phyloP scores from a whole-genome alignment of 2,888 invertebrate genomes.

The Ectemnius lituratus region DNA sequence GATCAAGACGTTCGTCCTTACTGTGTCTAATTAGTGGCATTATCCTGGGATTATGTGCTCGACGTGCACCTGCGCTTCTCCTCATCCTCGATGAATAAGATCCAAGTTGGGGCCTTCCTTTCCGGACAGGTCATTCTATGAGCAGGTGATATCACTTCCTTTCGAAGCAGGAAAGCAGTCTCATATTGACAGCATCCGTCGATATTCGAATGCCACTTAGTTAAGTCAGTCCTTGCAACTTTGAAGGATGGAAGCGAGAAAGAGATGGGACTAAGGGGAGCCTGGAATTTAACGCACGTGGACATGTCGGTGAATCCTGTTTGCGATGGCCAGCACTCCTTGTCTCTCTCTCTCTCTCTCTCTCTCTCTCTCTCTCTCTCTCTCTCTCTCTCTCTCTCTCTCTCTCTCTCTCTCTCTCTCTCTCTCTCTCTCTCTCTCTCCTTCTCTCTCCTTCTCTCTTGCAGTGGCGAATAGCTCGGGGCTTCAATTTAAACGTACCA shows the following conservation, averaged over 20 bases:
- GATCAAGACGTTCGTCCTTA: conserved; percentile 39
- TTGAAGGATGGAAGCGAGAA: too few species aligned
- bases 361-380: neutral
- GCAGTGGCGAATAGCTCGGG: conserved; percentile 51
- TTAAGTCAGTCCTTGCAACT: too few species aligned
- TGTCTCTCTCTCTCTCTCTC: neutral
- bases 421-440: neutral
- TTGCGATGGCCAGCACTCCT: conserved; percentile 19
- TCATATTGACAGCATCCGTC: too few species aligned
- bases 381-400: neutral
- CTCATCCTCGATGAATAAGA: neutral
- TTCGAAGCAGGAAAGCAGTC: too few species aligned
- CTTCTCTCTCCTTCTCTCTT: neutral
- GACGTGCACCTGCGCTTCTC: neutral
- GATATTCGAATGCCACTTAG: too few species aligned
- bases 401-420: neutral
- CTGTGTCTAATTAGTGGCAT: conserved; percentile 43
- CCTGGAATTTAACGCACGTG: conserved; percentile 47
- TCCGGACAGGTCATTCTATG: too few species aligned
- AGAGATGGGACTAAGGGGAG: too few species aligned
- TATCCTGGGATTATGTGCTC: neutral
- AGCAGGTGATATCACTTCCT: too few species aligned
- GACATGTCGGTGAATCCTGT: conserved; percentile 52
- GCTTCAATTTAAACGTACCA: conserved; percentile 67
- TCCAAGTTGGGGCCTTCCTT: neutral